phyloP scores from a whole-genome alignment of 2,797 vertebrate genomes.

The Phalanger gymnotis region DNA sequence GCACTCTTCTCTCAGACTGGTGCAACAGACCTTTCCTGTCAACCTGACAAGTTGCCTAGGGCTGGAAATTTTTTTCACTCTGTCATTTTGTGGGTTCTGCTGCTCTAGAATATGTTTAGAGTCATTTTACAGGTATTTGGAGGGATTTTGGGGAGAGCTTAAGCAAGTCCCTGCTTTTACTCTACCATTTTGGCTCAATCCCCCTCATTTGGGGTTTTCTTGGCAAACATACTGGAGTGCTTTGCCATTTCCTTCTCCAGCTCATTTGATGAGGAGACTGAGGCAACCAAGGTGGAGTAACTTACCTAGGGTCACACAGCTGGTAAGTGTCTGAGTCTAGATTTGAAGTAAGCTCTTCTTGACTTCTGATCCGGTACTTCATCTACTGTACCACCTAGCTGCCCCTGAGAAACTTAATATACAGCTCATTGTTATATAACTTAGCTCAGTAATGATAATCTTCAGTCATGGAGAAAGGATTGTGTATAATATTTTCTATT shows the following conservation, averaged over 20 bases:
- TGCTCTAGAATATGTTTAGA: too few species aligned
- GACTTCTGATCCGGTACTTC: background rate
- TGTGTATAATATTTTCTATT: background rate
- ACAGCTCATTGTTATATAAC: background rate
- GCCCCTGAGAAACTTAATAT: background rate
- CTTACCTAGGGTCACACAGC: background rate
- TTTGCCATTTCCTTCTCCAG: background rate
- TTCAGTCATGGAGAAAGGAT: background rate
- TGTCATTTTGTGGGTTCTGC: too few species aligned
- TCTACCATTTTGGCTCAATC: too few species aligned
- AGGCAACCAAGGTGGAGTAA: background rate
- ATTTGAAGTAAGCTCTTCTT: background rate
- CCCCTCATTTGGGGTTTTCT: background rate
- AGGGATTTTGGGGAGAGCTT: too few species aligned
- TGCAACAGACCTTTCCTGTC: too few species aligned
- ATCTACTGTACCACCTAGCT: background rate
- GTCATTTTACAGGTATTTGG: too few species aligned
- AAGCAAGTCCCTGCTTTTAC: too few species aligned
- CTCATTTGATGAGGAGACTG: background rate
- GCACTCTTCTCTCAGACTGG: too few species aligned
- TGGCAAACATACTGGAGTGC: background rate
- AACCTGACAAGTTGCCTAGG: too few species aligned
- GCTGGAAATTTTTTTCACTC: too few species aligned
- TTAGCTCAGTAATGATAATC: background rate
- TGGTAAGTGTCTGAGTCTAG: background rate